Evolutionary conservation across 2,113 vertebrate species (phyloP), one percentile per base, ranked within the genome.

Genomic region (Vireo altiloquus): DNA sequence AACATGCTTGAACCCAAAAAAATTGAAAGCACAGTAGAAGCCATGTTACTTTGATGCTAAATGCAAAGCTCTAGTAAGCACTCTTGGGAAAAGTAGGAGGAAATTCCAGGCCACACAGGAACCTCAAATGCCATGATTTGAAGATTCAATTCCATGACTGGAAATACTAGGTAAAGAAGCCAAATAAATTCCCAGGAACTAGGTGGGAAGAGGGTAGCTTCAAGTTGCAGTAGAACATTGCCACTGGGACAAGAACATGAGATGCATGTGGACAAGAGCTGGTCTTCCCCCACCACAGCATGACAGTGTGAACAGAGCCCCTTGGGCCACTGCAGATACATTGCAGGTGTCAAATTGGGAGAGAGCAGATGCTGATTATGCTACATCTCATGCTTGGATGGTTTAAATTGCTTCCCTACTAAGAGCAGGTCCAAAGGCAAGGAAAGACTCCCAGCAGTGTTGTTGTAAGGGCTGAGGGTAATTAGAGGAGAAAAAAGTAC

Each of bases 371-470:
- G 82, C 65, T 28, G 68, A 90, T 86, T 59, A 86, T 4, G 5
- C 82, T 90, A 44, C 53, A 71, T 78, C 79, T 60, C 83, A 83
- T 87, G 89, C 78, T 78, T 74, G 82, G 79, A 60, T 83, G 44
- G 63, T 93, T 97, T 86, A 86, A 88, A 95, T 81, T 77, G 37
- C 64, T 74, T 83, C 31, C 69, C 60, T 94, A 57, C 60, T 65
- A 93, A 86, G 42, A 27, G 49, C 18, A 66, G 68, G 56, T 92
- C 88, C 85, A 95, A 93, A 95, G 56, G 60, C 56, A 93, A 84
- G 79, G 63, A 64, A 89, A 85, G 79, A 63, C 42, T 88, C 93
- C 82, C 63, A 93, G 54, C 24, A 82, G 39, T 47, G 72, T 17
- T 82, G 46, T 7, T 88, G 70, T 83, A 80, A 91, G 52, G 82